Evolutionary conservation across 2,888 invertebrate genomes (phyloP).

Genomic region (Lasiommata megera): DNA sequence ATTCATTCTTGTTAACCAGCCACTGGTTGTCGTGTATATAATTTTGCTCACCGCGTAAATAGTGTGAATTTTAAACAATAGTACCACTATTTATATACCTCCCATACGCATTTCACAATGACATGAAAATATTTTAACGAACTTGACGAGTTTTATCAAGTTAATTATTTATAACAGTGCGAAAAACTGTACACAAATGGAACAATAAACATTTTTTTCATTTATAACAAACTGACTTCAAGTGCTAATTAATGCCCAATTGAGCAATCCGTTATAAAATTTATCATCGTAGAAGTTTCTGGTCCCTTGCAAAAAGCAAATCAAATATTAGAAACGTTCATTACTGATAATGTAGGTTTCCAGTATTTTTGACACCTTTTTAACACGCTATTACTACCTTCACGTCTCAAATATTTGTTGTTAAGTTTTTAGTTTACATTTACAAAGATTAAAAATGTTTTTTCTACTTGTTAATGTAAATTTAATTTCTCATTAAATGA

Average conservation of each 20-base stretch:
- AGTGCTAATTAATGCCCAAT: neutral
- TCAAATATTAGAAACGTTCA: too few species aligned
- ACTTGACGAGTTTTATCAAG: neutral
- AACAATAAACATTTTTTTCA: neutral
- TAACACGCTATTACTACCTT: too few species aligned
- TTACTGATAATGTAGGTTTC: too few species aligned
- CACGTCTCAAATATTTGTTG: too few species aligned
- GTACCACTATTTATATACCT: neutral
- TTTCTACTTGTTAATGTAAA: too few species aligned
- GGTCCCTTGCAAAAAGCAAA: too few species aligned
- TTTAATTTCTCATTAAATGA: too few species aligned
- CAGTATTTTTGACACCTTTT: too few species aligned
- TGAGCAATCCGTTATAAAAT: neutral
- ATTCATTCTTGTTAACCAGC: slow-evolving; percentile 45
- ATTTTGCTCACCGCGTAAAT: slow-evolving; percentile 1
- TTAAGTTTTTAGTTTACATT: too few species aligned
- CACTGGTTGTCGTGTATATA: neutral
- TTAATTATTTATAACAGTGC: neutral
- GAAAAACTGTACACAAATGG: neutral
- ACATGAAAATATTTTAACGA: slow-evolving; percentile 8
- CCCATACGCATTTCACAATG: neutral
- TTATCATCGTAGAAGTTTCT: too few species aligned
- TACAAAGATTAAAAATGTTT: too few species aligned
- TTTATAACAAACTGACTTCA: neutral
- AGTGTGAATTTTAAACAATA: neutral